Evolutionary conservation across 2,113 vertebrate genomes (phyloP), one percentile per base, ranked within the genome.

Genomic region (Siniperca chuatsi): DNA sequence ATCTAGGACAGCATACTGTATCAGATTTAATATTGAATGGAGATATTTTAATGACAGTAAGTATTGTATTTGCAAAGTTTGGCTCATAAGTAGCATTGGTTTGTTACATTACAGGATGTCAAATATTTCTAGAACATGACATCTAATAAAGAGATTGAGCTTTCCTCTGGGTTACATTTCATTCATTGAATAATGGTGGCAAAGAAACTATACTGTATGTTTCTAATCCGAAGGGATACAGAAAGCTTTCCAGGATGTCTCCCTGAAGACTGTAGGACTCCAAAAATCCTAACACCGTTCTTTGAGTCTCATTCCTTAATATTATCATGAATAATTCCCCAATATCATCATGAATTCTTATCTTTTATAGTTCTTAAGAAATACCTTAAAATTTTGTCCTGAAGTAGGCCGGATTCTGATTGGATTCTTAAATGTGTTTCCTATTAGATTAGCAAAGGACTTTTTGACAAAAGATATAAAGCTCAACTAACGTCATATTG

Each of bases 21-120:
- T 78, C 42, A 64, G 68, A 79, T 64, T 73, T 42, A 60, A 77
- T 66, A 68, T 62, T 40, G 69, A 81, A 60, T 20, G 12, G 2
- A 12, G 3, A 70, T 23, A n/a, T 29, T 44, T 33, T 23, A 62
- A 12, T 62, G 1, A 42, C 21, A 21, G 20, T 35, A 16, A 16
- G 15, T n/a, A 52, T 20, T 37, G 4, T 3, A 7, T 37, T 46
- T 75, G 33, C 7, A 25, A 9, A 29, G 18, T 60, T 3, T 52
- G 18, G 9, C 9, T 23, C 20, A 29, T 29, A 2, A 25, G 37
- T 9, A 11, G 25, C 18, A 37, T 12, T 44, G 13, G 9, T 62
- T 74, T 55, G 23, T 57, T 37, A 37, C 44, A 46, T n/a, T 16
- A 64, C 55, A 64, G 10, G 9, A 44, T 0, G 1, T 12, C 2